These are phyloP conservation scores for Mormyrops boulengeri DNA, from an alignment of 2,797 vertebrate species.

Conservation along the genomic window DNA sequence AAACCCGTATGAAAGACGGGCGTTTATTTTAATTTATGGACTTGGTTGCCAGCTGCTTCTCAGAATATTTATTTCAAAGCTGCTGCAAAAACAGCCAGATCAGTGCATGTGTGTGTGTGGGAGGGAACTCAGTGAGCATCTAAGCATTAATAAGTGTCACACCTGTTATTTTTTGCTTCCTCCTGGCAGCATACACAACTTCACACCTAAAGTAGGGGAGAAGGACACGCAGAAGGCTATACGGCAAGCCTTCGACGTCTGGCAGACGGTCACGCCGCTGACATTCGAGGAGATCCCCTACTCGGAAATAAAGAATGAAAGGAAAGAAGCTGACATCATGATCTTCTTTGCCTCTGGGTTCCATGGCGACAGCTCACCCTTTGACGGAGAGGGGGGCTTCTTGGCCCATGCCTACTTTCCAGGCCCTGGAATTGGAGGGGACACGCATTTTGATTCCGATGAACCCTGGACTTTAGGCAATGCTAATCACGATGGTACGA, in stretches of 20 bases:
- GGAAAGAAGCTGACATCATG: conserved; percentile 96
- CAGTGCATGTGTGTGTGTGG: neutral
- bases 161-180: neutral
- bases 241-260: conserved; percentile 92
- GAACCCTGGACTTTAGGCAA: conserved; percentile 96
- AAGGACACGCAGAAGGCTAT: conserved; percentile 88
- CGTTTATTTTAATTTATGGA: conserved; percentile 13
- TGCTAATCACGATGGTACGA: conserved; percentile 85
- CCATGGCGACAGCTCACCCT: conserved; percentile 95
- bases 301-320: conserved; percentile 89
- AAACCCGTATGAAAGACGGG: conserved; percentile 7
- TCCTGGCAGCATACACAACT: conserved; percentile 84
- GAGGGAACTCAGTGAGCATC: neutral
- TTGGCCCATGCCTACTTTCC: conserved; percentile 96
- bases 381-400: conserved; percentile 95
- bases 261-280: conserved; percentile 92
- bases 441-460: conserved; percentile 95
- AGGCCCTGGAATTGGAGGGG: conserved; percentile 92
- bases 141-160: neutral
- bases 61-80: conserved; percentile 8
- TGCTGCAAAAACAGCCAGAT: neutral
- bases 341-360: conserved; percentile 98
- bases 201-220: conserved; percentile 94
- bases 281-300: conserved; percentile 90
- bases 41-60: neutral